These are phyloP conservation scores for Epicauta chinensis DNA, from an alignment of 1,140 invertebrate species.

Conservation along the genomic window DNA sequence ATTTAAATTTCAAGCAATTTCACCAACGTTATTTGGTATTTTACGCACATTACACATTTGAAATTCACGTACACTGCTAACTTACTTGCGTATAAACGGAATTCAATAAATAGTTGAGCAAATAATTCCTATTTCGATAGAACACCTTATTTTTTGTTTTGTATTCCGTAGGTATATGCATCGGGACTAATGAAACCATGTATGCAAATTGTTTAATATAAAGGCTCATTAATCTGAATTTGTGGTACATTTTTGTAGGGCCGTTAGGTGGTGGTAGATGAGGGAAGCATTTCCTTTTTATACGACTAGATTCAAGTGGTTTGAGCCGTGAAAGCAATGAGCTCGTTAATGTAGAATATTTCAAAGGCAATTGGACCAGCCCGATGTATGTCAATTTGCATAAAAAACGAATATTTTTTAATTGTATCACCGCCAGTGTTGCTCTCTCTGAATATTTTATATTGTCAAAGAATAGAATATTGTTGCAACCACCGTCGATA, in stretches of 20 bases:
- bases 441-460: slow-evolving; percentile 15
- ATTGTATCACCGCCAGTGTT: slow-evolving; percentile 12
- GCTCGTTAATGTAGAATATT: slow-evolving; percentile 15
- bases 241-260: slow-evolving; percentile 3
- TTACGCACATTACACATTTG: too few relatives aligned
- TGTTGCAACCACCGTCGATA: too few relatives aligned
- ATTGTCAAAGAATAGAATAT: neutral
- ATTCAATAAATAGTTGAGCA: too few relatives aligned
- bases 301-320: slow-evolving; percentile 10
- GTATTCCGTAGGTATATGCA: too few relatives aligned
- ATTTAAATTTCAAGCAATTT: too few relatives aligned
- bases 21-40: too few relatives aligned
- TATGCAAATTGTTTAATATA: slow-evolving; percentile 15
- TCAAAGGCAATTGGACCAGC: slow-evolving; percentile 15
- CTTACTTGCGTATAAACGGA: too few relatives aligned
- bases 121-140: too few relatives aligned
- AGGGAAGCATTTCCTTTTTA: slow-evolving; percentile 8
- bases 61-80: too few relatives aligned
- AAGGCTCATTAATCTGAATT: slow-evolving; percentile 13
- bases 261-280: neutral
- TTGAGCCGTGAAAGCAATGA: slow-evolving; percentile 8
- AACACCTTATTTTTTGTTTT: too few relatives aligned
- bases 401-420: slow-evolving; percentile 17
- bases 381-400: slow-evolving; percentile 16
- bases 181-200: neutral